Evolutionary conservation across 2,113 vertebrate genomes (phyloP).

Genomic region (Austrofundulus limnaeus): DNA sequence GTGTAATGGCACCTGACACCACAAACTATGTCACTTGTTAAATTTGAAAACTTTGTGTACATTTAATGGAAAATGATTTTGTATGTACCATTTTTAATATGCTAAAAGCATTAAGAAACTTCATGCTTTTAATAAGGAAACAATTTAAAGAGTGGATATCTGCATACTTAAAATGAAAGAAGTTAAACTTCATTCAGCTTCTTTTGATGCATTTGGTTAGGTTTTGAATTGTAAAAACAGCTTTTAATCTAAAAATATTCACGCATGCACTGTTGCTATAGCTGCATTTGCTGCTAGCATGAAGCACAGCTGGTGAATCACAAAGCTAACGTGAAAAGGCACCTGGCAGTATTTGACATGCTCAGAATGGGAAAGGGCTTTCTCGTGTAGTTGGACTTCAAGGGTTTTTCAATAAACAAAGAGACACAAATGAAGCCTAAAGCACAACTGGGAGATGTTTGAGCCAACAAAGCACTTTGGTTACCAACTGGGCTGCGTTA

Average conservation of each 20-base stretch:
- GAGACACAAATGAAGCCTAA: not conserved
- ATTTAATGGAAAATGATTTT: too few species aligned
- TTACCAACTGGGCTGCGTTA: too few species aligned
- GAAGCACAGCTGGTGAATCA: slow-evolving; percentile 3
- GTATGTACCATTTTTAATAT: too few species aligned
- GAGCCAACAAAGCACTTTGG: not conserved
- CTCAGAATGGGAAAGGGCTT: not conserved
- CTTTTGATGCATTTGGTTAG: too few species aligned
- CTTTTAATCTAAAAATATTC: not conserved
- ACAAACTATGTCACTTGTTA: too few species aligned
- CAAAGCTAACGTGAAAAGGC: not conserved
- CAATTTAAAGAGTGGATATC: too few species aligned
- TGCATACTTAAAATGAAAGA: too few species aligned
- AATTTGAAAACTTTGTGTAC: too few species aligned
- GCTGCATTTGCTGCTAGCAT: not conserved
- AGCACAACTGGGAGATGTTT: not conserved
- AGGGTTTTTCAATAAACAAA: not conserved
- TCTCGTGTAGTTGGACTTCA: not conserved
- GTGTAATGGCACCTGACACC: too few species aligned
- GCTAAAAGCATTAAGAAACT: too few species aligned
- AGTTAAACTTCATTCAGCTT: too few species aligned
- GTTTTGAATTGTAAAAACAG: not conserved
- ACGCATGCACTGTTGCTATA: not conserved
- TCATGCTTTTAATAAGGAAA: too few species aligned
- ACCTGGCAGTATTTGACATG: not conserved